Base-by-base conservation (phyloP, 2,797 vertebrate genomes). In the Streptopelia turtur region DNA sequence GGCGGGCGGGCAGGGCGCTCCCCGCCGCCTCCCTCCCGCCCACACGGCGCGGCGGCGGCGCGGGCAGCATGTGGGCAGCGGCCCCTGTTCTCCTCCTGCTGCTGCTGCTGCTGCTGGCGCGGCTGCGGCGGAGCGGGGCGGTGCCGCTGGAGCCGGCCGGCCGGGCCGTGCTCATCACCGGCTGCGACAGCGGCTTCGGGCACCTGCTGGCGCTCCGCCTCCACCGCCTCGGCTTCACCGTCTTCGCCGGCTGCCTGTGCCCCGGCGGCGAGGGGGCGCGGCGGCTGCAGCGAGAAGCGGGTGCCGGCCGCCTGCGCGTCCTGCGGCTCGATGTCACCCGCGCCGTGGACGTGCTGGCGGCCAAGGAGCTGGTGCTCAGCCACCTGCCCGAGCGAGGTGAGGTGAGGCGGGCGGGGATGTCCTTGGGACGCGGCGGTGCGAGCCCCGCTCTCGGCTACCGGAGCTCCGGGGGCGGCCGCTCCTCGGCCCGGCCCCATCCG, bases 161-260 rank as follows among this genome's bases (percentile, higher is more conserved):
- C 23, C 80, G 96, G 65, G 96, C 97, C 28, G 95, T 97, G 76
- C 96, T 97, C 39, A 96, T 97, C 72, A 97, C 97, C 31, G 97
- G 97, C 96, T 97, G 97, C 66, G 96, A 97, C 92, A 96, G 94
- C 76, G 97, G 97, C 56, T 97, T 97, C 91, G 96, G 96, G 69
- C 95, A 97, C 70, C 75, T 94, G 31, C 85, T 97, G 78, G 97
- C 96, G 20, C 94, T 93, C 24, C 93, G 93, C 47, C 87, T 97
- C 15, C 86, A 96, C 55, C 72, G 86, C 68, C 93, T 97, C 23
- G 96, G 96, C 59, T 97, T 96, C 89, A 94, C 87, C 23, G 96
- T 97, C 16, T 97, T 97, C 80, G 96, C 96, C 37, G 88, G 95
- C 25, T 96, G 96, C 78, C 93, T 97, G 50, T 69, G 86, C 33